Evolutionary conservation across 1,140 invertebrate species (phyloP), one percentile per base, ranked within the genome.

Genomic region (Vanessa tameamea): DNA sequence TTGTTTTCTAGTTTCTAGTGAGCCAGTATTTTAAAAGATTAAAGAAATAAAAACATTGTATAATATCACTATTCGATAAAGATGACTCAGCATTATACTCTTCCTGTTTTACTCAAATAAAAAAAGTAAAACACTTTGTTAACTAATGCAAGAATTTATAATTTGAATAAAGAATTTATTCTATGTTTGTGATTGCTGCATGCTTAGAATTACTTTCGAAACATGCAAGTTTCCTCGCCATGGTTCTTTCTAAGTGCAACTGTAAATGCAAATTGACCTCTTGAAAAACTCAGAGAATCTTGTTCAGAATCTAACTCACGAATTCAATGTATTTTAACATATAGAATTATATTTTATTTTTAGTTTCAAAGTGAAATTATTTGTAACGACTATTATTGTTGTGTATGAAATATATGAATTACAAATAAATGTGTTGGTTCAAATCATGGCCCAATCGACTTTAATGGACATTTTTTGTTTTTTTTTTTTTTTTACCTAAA

Each of bases 181-280:
- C 16, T 12, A 23, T 23, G 53, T 57, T 57, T 23, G 53, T 57
- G 12, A 16, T 2, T 57, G 12, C 4, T 23, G 20, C 11, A n/a
- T 57, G 15, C 37, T 23, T 57, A 57, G 20, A 61, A 61, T 61
- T 15, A 61, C 57, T 61, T 61, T 61, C 5, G 14, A 37, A 61
- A 15, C 57, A 37, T 61, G 23, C 57, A 31, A 31, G 57, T 37
- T 31, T 26, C 20, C 57, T 37, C 7, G 26, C 15, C 57, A 37
- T 61, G 26, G 43, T 31, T 61, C 57, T n/a, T 12, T 61, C 31
- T 37, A 26, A 37, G 26, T 11, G 31, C 31, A 61, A 26, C 31
- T 37, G 57, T 37, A 61, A 61, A 61, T 61, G 31, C 57, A 61
- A 61, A 31, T 61, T 37, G 23, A 61, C 14, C 57, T 61, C 57